Evolutionary conservation across 37 sponge, comb jelly and placozoan genomes (phyloP).

Genomic region (Oscarella lobularis): DNA sequence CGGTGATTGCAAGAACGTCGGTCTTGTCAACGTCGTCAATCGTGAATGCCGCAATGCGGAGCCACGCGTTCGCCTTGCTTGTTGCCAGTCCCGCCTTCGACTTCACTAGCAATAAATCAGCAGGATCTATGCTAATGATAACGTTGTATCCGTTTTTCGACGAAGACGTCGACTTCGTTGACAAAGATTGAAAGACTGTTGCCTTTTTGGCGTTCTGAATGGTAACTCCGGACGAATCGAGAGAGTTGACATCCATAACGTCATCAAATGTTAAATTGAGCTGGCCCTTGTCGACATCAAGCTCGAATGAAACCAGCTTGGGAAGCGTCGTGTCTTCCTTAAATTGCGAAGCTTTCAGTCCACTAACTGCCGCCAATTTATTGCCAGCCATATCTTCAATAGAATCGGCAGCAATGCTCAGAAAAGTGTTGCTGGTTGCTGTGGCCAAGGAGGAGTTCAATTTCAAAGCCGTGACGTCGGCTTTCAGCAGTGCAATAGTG

Average conservation of each 20-base stretch:
- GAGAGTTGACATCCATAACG: neutral
- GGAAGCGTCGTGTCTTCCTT: conserved; percentile 10
- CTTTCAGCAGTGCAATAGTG: conserved; percentile 20
- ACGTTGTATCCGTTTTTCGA: neutral
- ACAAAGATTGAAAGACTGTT: neutral
- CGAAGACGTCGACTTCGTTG: neutral
- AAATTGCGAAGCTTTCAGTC: neutral
- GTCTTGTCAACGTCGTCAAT: neutral
- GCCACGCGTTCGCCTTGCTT: conserved; percentile 1
- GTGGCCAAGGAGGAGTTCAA: conserved; percentile 39
- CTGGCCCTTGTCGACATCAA: conserved; percentile 9
- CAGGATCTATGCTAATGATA: neutral
- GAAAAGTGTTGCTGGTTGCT: conserved; percentile 35
- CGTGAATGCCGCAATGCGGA: neutral
- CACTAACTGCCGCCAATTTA: conserved; percentile 16
- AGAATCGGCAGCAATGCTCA: conserved; percentile 26
- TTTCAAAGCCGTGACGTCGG: conserved; percentile 47
- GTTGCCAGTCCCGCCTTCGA: neutral
- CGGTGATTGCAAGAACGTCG: conserved; percentile 48
- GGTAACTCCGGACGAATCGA: conserved; percentile 7
- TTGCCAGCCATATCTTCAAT: conserved; percentile 54
- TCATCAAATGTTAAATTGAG: conserved; percentile 14
- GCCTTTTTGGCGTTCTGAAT: neutral
- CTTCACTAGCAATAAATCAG: neutral
- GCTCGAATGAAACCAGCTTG: neutral